Base-by-base conservation (phyloP, 2,113 vertebrate species). In the Sardina pilchardus region DNA sequence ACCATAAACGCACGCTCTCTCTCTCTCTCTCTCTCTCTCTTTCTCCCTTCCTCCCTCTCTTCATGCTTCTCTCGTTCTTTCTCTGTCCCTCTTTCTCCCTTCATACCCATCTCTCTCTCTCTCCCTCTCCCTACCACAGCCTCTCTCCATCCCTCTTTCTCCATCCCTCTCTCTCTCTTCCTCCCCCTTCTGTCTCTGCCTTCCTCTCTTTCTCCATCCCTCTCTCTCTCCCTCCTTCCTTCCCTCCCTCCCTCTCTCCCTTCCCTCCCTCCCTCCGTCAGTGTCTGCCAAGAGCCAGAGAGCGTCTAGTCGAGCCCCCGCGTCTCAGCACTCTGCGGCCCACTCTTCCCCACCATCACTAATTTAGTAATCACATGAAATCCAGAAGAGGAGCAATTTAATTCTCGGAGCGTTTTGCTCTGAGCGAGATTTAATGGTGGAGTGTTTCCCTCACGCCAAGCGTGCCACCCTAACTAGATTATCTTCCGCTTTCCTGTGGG, bases 321-420 rank as follows among this genome's bases (percentile, higher is more conserved):
- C 81, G 34, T 53, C 67, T 88, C 53, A 84, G 63, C 45, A 85
- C 84, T 26, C 87, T 85, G 48, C 86, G 85, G 56, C 86, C 87
- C 85, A 86, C 86, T 83, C 85, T 45, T 71, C 84, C 87, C 83
- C 84, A 87, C 90, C 90, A 86, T 89, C 87, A 88, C 90, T 91
- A 91, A 90, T 89, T 89, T 86, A 88, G 86, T 88, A 90, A 90
- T 90, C 88, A 89, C 88, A 87, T 86, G 84, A 89, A 83, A 90
- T 87, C 87, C 81, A 87, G 85, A 90, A 89, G 85, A 88, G 89
- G 85, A 83, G 86, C 88, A 91, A 90, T 90, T 87, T 88, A 88
- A 90, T 89, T 88, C 83, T 53, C 19, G 0, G 12, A 50, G 67
- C 26, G 84, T 85, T 89, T 89, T 86, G 86, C 90, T 90, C 88